Evolutionary conservation across 2,113 vertebrate genomes (phyloP).

Genomic region (Petroica traversi): DNA sequence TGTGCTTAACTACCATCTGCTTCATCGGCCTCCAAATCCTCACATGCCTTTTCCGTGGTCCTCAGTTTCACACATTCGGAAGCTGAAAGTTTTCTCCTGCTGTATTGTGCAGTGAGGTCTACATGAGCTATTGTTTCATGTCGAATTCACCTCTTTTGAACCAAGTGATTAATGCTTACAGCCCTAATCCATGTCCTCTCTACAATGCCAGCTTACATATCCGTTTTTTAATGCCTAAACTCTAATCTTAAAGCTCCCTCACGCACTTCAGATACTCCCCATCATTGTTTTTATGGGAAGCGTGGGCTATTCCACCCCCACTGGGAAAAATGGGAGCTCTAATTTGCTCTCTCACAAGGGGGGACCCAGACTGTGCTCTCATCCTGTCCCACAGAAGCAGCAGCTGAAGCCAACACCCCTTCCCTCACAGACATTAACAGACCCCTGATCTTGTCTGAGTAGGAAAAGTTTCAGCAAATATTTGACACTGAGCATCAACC

Average conservation of each 20-base stretch:
- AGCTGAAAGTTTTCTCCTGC: background rate
- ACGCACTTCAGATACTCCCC: background rate
- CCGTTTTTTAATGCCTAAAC: background rate
- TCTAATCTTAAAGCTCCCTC: background rate
- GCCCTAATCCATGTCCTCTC: background rate
- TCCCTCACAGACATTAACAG: background rate
- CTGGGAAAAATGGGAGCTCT: background rate
- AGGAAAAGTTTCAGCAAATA: background rate
- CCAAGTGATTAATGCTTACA: background rate
- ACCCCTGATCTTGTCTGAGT: background rate
- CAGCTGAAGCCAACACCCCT: background rate
- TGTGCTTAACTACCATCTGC: constrained; percentile 61
- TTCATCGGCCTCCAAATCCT: constrained; percentile 56
- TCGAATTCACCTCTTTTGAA: background rate
- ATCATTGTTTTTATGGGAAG: background rate
- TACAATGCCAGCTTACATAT: background rate
- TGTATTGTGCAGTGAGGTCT: background rate
- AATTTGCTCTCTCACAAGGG: background rate
- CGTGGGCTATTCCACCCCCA: accelerated
- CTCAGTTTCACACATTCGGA: background rate
- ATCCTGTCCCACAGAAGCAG: background rate
- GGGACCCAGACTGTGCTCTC: background rate
- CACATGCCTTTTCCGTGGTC: constrained; percentile 12
- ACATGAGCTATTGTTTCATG: background rate
- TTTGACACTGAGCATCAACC: background rate